Evolutionary conservation across 2,797 vertebrate genomes (phyloP).

Genomic region (Vireo griseus): DNA sequence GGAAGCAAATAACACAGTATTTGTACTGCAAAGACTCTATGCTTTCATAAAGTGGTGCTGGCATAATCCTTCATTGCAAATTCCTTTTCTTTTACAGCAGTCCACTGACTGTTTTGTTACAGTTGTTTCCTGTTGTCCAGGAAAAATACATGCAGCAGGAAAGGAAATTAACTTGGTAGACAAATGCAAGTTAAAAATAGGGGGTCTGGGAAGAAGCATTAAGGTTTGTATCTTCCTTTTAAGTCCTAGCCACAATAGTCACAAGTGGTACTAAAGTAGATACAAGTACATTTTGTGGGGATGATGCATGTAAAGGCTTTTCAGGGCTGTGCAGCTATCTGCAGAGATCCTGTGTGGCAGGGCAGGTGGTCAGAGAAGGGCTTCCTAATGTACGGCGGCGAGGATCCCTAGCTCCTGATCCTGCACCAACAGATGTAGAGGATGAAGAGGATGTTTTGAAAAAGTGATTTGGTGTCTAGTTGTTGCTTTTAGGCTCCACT

Average conservation of each 20-base stretch:
- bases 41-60: not conserved
- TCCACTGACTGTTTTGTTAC: not conserved
- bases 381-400: not conserved
- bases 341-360: not conserved
- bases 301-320: not conserved
- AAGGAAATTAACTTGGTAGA: not conserved
- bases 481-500: not conserved
- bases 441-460: rapidly evolving
- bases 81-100: not conserved
- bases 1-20: constrained; percentile 32
- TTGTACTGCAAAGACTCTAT: not conserved
- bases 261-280: not conserved
- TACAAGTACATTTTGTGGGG: rapidly evolving
- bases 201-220: not conserved
- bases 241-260: not conserved
- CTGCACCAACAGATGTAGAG: not conserved
- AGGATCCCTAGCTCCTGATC: not conserved
- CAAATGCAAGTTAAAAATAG: not conserved
- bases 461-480: not conserved
- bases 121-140: not conserved
- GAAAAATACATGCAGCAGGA: not conserved
- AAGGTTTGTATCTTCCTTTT: not conserved
- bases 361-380: not conserved
- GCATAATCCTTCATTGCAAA: not conserved
- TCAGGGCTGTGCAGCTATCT: not conserved